Base-by-base conservation (phyloP, 1,140 invertebrate genomes). In the Aphis gossypii region DNA sequence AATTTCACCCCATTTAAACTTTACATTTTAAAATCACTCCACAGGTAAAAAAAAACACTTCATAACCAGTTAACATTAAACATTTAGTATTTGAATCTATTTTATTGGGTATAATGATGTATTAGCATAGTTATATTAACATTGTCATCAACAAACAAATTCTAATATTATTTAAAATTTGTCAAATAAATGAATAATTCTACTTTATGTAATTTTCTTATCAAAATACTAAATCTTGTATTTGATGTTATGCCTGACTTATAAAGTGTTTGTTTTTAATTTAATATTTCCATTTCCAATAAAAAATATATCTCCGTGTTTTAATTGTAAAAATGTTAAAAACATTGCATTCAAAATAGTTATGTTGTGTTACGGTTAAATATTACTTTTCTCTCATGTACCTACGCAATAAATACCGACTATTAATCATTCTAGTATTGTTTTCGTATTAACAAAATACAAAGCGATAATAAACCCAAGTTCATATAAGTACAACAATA, bases 401-500 rank as follows among this genome's bases (percentile, higher is more conserved):
- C 41, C 35, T 25, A 86, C 23, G 44, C 41, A 83, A 83, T 83
- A 35, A 23, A 38, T 38, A 76, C 30, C 0, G 60, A 76, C 60
- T 76, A 76, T 76, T 76, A 76, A 76, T 76, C 60, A 76, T 76
- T 76, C n/a, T 76, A 83, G 35, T 83, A 83, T 23, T 46, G 86
- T 51, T 35, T 51, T 88, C 18, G n/a, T 14, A 51, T 88, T 51
- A 88, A 88, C n/a, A 35, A 51, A 88, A 51, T 18, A n/a, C 46
- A 51, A 88, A n/a, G 35, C n/a, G 30, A 88, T 51, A 88, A 88
- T 51, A 51, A 90, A 90, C 88, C 46, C 35, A 21, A 54, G 88
- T 56, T 56, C 23, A 90, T 44, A 90, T 60, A 60, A 56, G 54
- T n/a, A 60, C 88, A 60, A 90, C 41, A 23, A 48, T 44, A 44